Evolutionary conservation across 2,797 vertebrate genomes (phyloP).

Genomic region (Myiothlypis coronata): DNA sequence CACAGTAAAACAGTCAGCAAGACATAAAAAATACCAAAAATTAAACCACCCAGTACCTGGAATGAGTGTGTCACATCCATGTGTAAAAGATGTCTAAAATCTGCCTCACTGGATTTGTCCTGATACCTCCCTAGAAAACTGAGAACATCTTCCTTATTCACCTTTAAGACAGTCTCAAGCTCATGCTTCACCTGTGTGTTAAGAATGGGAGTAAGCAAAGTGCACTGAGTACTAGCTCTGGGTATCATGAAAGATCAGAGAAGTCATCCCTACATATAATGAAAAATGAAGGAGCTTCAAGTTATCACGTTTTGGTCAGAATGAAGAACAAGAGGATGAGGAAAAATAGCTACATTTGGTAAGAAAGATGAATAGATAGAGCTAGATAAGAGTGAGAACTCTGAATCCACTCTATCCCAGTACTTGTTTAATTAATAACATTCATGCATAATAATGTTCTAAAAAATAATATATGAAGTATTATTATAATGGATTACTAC

Average conservation of each 20-base stretch:
- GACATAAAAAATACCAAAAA: neutral
- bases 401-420: neutral
- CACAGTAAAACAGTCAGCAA: neutral
- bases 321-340: neutral
- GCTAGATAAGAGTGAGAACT: neutral
- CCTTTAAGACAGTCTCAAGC: constrained; percentile 69
- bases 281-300: neutral
- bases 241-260: neutral
- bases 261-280: neutral
- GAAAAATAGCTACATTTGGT: neutral
- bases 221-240: neutral
- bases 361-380: neutral
- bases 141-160: constrained; percentile 74
- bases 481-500: neutral
- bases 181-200: constrained; percentile 73
- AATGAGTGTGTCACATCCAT: constrained; percentile 77
- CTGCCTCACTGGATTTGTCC: constrained; percentile 49
- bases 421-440: neutral
- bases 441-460: neutral
- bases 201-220: neutral
- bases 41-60: constrained; percentile 71
- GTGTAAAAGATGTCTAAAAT: constrained; percentile 66
- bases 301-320: neutral
- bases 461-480: neutral
- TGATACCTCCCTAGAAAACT: constrained; percentile 73